These are phyloP conservation scores for Tineola bisselliella DNA, from an alignment of 2,888 invertebrate species.

Conservation along the genomic window DNA sequence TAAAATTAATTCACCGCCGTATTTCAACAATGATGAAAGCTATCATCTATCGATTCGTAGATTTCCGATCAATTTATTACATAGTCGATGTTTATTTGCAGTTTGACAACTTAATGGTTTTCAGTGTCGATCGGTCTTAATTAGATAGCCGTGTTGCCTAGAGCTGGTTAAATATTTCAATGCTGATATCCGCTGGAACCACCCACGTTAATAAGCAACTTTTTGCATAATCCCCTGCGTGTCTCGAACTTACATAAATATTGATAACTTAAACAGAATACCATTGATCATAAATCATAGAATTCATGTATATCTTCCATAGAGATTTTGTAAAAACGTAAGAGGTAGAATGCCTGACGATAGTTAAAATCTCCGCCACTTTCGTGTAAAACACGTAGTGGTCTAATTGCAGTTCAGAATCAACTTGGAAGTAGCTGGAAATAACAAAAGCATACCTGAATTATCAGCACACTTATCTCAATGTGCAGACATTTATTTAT, in stretches of 20 bases:
- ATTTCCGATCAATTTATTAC: conserved; percentile 31
- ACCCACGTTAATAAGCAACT: conserved; percentile 33
- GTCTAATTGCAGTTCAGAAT: no score
- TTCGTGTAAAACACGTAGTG: no score
- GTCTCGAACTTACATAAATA: no score
- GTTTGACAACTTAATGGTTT: conserved; percentile 45
- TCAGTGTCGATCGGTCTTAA: conserved; percentile 36
- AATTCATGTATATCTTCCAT: not conserved
- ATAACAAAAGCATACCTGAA: no score
- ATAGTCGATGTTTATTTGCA: conserved; percentile 32
- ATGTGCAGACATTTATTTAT: no score
- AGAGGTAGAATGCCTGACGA: no score
- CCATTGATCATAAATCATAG: no score
- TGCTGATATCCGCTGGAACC: conserved; percentile 34
- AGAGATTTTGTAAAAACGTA: no score
- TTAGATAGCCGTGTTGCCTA: conserved; percentile 31
- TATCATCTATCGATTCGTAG: conserved; percentile 9
- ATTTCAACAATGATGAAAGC: conserved; percentile 24
- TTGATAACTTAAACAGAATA: no score
- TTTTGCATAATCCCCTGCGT: not conserved
- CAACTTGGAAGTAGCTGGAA: no score
- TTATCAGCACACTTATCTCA: no score
- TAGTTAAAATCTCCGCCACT: no score
- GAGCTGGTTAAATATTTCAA: conserved; percentile 39
- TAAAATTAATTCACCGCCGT: conserved; percentile 22